Conservation (phyloP, 2,113 vertebrate species). For the Notechis scutatus region DNA sequence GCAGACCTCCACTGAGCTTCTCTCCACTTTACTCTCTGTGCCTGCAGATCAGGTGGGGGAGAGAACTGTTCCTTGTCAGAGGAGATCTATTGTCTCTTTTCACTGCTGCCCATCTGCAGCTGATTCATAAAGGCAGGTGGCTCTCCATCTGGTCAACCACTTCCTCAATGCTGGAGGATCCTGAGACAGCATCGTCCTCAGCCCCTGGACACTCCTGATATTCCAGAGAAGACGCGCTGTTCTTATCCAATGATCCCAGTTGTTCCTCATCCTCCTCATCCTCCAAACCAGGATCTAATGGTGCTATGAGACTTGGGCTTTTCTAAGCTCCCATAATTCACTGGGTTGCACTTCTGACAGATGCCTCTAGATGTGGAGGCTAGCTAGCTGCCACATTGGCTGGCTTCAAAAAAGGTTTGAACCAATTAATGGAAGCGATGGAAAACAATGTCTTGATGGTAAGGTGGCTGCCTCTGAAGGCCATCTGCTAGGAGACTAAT, state of each 20-base stretch:
- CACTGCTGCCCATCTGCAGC: too few species aligned
- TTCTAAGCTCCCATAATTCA: background rate
- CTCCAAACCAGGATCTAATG: background rate
- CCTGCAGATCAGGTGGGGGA: background rate
- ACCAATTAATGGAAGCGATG: background rate
- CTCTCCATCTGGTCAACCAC: background rate
- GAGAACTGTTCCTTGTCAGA: background rate
- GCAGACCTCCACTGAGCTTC: background rate
- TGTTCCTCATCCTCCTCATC: background rate
- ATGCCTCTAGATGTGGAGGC: background rate
- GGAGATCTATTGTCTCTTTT: background rate
- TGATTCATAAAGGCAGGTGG: background rate
- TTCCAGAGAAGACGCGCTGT: background rate
- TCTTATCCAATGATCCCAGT: background rate
- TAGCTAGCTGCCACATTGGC: background rate
- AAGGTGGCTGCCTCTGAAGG: background rate
- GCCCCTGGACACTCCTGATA: background rate
- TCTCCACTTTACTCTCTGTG: background rate
- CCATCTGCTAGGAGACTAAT: background rate
- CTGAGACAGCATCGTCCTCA: background rate
- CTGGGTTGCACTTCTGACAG: background rate
- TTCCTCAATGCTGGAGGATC: background rate
- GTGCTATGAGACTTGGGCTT: background rate
- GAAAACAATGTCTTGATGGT: background rate
- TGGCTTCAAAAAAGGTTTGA: background rate